Evolutionary conservation across 2,797 vertebrate genomes (phyloP).

Genomic region (Cryptoblepharus egeriae): DNA sequence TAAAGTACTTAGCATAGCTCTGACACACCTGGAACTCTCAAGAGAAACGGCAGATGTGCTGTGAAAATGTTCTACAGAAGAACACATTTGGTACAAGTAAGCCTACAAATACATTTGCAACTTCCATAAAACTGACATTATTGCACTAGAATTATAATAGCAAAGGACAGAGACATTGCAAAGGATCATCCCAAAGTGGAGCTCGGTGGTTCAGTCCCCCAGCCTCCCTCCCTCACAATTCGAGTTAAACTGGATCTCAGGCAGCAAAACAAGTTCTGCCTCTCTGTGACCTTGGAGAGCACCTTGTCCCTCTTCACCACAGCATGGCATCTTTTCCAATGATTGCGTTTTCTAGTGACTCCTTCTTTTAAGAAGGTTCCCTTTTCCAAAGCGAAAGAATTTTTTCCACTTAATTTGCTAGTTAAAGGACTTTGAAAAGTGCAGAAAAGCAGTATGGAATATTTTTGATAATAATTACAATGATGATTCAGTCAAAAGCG

Average conservation of each 20-base stretch:
- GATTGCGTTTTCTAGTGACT: too few species aligned
- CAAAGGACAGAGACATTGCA: slow-evolving; percentile 6
- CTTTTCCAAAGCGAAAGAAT: too few species aligned
- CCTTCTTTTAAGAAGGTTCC: too few species aligned
- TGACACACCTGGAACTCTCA: slow-evolving; percentile 4
- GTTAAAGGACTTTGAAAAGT: too few species aligned
- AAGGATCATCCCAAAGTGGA: background rate
- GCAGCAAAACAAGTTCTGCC: background rate
- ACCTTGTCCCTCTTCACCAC: background rate
- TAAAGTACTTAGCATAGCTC: slow-evolving; percentile 24
- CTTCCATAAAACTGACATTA: slow-evolving; percentile 62
- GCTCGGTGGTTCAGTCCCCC: background rate
- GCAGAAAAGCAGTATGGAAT: too few species aligned
- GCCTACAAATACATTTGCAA: slow-evolving; percentile 65
- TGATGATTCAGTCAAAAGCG: background rate
- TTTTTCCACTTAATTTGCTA: too few species aligned
- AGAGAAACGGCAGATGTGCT: slow-evolving; percentile 57
- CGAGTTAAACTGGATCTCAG: background rate
- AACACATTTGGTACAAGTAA: slow-evolving; percentile 69
- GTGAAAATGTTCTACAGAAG: slow-evolving; percentile 41
- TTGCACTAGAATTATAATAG: slow-evolving; percentile 45
- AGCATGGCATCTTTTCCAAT: too few species aligned
- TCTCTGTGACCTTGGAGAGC: background rate
- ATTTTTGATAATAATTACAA: too few species aligned
- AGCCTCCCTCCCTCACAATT: background rate